phyloP scores from a whole-genome alignment of 2,113 vertebrate species.

The Passer montanus region DNA sequence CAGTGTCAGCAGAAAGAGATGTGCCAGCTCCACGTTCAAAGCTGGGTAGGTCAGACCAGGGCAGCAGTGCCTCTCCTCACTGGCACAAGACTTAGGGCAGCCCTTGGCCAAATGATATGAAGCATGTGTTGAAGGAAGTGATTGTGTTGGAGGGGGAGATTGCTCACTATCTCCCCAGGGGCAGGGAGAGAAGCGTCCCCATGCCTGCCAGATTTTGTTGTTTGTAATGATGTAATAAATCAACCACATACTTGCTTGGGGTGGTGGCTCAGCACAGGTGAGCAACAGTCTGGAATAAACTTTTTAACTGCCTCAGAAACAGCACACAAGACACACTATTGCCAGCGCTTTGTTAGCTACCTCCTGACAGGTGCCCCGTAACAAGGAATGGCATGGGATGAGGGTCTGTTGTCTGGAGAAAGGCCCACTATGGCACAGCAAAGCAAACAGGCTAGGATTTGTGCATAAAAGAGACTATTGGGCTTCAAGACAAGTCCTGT shows the following conservation, averaged over 20 bases:
- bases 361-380: neutral
- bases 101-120: neutral
- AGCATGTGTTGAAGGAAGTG: slow-evolving; percentile 7
- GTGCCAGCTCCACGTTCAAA: neutral
- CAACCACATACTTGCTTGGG: neutral
- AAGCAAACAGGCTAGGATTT: neutral
- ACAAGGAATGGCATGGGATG: neutral
- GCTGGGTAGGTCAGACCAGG: neutral
- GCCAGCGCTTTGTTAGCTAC: neutral
- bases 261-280: neutral
- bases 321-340: neutral
- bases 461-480: neutral
- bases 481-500: neutral
- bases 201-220: slow-evolving; percentile 30
- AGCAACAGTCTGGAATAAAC: neutral
- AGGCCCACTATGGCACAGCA: neutral
- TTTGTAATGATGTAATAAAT: slow-evolving; percentile 27
- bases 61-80: neutral
- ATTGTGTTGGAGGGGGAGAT: neutral
- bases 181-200: slow-evolving; percentile 44
- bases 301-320: neutral
- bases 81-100: neutral
- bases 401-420: neutral
- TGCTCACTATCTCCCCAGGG: neutral
- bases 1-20: neutral